Conservation (phyloP, 2,888 invertebrate genomes). For the Megastigmus dorsalis region DNA sequence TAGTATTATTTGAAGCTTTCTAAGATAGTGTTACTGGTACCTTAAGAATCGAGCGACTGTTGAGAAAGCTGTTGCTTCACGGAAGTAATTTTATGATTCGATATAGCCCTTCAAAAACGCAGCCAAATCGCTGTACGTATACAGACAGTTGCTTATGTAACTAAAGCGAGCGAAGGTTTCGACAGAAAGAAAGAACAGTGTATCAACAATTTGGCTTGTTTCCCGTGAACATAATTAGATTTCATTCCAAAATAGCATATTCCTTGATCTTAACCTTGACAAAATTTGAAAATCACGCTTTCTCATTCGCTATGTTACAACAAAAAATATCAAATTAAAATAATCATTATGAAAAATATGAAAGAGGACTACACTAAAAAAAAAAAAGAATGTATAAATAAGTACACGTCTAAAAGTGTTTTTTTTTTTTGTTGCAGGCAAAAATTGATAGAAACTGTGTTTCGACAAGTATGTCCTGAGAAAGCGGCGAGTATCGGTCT, state of each 20-base stretch:
- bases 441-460: constrained; percentile 85
- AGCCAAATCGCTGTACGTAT: constrained; percentile 36
- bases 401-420: too few relatives aligned
- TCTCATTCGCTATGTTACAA: not conserved
- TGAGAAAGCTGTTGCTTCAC: constrained; percentile 27
- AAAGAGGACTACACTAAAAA: too few relatives aligned
- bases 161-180: constrained; percentile 60
- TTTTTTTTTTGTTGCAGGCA: constrained; percentile 78
- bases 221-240: constrained; percentile 70
- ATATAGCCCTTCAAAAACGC: constrained; percentile 19
- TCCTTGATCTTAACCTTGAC: constrained; percentile 62
- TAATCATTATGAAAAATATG: too few relatives aligned
- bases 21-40: not conserved
- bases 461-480: constrained; percentile 86
- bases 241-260: constrained; percentile 61
- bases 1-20: too few relatives aligned
- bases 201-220: constrained; percentile 68
- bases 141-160: constrained; percentile 54
- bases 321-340: too few relatives aligned
- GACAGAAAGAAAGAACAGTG: constrained; percentile 62
- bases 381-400: too few relatives aligned
- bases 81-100: constrained; percentile 38
- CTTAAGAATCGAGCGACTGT: constrained; percentile 17
- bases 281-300: constrained; percentile 49
- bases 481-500: constrained; percentile 82